phyloP scores from a whole-genome alignment of 37 sponge, comb jelly and placozoan genomes.

The Ianthella basta region DNA sequence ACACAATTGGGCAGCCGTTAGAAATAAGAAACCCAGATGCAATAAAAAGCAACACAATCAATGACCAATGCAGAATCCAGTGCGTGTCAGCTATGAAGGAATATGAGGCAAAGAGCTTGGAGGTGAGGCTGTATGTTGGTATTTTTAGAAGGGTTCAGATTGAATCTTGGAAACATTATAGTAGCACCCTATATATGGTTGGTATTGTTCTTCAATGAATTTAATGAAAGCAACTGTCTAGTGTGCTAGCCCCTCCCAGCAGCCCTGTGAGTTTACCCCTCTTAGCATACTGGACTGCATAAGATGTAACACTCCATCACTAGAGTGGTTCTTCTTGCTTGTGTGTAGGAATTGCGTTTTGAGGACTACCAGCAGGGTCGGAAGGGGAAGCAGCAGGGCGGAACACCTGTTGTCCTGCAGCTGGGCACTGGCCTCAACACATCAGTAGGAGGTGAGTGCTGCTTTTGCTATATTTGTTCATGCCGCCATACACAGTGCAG shows the following conservation, averaged over 20 bases:
- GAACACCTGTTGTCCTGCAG: constrained; percentile 3
- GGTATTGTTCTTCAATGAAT: no score
- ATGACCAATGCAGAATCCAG: constrained; percentile 63
- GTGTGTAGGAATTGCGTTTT: constrained; percentile 75
- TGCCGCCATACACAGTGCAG: not conserved
- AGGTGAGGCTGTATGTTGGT: no score
- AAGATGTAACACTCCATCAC: no score
- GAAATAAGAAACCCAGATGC: constrained; percentile 63
- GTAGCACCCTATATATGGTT: no score
- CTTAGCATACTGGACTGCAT: no score
- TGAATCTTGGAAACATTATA: no score
- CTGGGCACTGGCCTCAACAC: not conserved
- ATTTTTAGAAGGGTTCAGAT: no score
- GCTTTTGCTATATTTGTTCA: not conserved
- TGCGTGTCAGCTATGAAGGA: constrained; percentile 81
- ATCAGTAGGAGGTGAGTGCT: constrained; percentile 18
- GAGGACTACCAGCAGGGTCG: constrained; percentile 83
- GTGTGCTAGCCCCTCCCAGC: no score
- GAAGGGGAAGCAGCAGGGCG: constrained; percentile 60
- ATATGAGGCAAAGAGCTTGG: constrained; percentile 81
- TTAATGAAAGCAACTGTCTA: no score
- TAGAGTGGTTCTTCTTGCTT: no score
- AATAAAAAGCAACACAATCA: constrained; percentile 54
- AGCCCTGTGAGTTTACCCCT: no score
- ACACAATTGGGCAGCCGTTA: constrained; percentile 30